Conservation (phyloP, 2,113 vertebrate genomes). For the Oreocharis arfaki region DNA sequence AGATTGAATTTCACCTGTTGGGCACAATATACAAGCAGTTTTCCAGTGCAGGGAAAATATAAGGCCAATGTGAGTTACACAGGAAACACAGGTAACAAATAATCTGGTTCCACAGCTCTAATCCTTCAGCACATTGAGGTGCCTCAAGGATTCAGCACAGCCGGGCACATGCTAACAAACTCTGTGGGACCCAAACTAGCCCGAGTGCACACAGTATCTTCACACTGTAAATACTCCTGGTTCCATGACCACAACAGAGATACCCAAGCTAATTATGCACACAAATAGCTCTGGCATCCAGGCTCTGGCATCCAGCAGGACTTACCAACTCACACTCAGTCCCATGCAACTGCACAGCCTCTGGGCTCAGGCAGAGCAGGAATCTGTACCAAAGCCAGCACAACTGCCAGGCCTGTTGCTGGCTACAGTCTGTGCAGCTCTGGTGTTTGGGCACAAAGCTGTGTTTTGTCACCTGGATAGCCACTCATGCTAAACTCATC, state of each 20-base stretch:
- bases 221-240: neutral
- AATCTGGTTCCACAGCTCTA: neutral
- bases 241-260: neutral
- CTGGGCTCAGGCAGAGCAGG: neutral
- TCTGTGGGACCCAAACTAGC: neutral
- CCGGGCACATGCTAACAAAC: neutral
- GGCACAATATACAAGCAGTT: neutral
- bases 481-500: neutral
- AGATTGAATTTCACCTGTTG: neutral
- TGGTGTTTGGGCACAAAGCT: neutral
- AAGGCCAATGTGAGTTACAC: neutral
- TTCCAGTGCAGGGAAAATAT: neutral
- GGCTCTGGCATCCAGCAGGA: neutral
- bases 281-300: neutral
- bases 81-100: neutral
- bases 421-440: neutral
- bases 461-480: neutral
- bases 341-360: neutral
- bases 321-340: neutral
- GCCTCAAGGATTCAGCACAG: neutral
- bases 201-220: neutral
- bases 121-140: neutral
- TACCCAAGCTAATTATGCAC: neutral
- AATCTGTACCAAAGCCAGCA: neutral
- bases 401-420: neutral